Percentiles rank a stretch among this genome's conserved stretches.
Conservation (phyloP, 2,888 invertebrate genomes). For the Leucophenga maculata region DNA sequence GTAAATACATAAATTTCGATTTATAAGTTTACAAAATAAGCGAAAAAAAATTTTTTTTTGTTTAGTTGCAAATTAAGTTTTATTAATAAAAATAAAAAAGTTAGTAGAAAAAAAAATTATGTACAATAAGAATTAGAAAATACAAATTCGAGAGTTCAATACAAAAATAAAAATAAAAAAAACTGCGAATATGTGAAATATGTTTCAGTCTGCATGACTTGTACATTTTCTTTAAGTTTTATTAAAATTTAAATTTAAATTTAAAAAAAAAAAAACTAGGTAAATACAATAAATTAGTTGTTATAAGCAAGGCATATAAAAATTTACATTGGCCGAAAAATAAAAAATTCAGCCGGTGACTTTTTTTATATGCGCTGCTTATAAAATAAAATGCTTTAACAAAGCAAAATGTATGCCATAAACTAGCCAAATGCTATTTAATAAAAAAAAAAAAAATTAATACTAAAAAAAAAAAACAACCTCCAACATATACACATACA, state of each 20-base stretch:
- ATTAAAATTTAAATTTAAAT: conserved; percentile 3
- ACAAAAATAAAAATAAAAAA: conserved; percentile 54
- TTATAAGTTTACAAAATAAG: neutral
- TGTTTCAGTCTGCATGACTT: conserved; percentile 29
- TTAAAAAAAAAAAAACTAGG: conserved; percentile 24
- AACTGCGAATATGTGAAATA: conserved; percentile 8
- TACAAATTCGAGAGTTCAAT: conserved; percentile 31
- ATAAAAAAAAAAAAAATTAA: conserved; percentile 44
- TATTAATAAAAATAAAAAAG: too few relatives aligned
- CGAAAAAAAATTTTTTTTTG: too few relatives aligned
- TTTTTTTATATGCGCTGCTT: conserved; percentile 44
- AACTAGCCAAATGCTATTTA: neutral
- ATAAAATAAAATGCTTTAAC: neutral
- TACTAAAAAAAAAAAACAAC: conserved; percentile 46
- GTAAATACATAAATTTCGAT: neutral
- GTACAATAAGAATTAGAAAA: conserved; percentile 51
- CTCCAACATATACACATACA: conserved; percentile 26
- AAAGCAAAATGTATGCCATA: conserved; percentile 1
- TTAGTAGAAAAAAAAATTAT: neutral
- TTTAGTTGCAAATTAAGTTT: too few relatives aligned
- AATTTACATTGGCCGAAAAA: too few relatives aligned
- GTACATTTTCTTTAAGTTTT: conserved; percentile 15
- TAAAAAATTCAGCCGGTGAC: too few relatives aligned
- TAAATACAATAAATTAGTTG: conserved; percentile 34
- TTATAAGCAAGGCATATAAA: conserved; percentile 33